These are phyloP conservation scores for Bujurquina vittata DNA, from an alignment of 2,113 vertebrate genomes.

Conservation along the genomic window DNA sequence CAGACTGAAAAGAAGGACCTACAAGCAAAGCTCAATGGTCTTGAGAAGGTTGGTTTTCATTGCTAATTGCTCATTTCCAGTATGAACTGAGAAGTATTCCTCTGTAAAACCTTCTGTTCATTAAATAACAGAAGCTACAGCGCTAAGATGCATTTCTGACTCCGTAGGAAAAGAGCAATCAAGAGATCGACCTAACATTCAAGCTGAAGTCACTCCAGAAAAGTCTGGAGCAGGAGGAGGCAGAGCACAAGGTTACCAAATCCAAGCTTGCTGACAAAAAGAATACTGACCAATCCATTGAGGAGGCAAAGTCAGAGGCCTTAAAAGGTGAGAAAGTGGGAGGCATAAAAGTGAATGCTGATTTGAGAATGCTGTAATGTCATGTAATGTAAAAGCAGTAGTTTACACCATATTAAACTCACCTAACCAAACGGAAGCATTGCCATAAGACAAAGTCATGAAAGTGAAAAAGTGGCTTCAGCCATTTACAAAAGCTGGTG, in stretches of 20 bases:
- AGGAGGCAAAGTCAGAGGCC: conserved; percentile 94
- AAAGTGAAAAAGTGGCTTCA: background rate
- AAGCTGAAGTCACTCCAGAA: conserved; percentile 94
- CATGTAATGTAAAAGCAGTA: background rate
- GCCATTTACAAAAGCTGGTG: background rate
- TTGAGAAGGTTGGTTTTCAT: conserved; percentile 87
- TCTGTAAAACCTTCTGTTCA: background rate
- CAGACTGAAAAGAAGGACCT: conserved; percentile 90
- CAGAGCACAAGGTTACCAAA: conserved; percentile 92
- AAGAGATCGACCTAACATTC: conserved; percentile 96
- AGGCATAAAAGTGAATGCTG: background rate
- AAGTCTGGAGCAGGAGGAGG: conserved; percentile 93
- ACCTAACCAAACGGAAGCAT: background rate
- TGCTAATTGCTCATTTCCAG: background rate
- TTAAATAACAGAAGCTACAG: background rate
- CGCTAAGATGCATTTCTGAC: background rate
- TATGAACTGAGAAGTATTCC: background rate
- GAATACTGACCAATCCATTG: conserved; percentile 90
- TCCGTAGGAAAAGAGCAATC: conserved; percentile 91
- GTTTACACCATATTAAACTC: background rate
- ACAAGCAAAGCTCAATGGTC: conserved; percentile 86
- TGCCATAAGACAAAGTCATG: background rate
- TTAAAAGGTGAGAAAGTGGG: conserved; percentile 85
- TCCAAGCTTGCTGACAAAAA: conserved; percentile 90
- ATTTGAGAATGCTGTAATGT: background rate